A percentile compares a stretch with the other conserved stretches of the same genome.
These are phyloP conservation scores for Eulithis testata DNA, from an alignment of 2,888 invertebrate genomes.

Conservation along the genomic window DNA sequence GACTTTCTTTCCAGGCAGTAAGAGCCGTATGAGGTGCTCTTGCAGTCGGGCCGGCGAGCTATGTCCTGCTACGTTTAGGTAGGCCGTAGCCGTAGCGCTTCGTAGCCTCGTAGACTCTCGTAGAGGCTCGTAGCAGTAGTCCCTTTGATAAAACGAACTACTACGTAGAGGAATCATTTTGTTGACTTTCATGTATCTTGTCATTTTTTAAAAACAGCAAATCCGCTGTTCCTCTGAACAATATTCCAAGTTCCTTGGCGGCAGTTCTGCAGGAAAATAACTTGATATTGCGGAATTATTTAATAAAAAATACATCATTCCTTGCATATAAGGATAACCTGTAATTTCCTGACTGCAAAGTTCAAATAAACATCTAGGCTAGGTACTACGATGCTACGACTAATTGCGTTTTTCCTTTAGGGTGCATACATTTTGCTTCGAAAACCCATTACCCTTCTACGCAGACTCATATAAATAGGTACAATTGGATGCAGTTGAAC, in stretches of 20 bases:
- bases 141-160: conserved; percentile 1
- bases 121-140: conserved; percentile 28
- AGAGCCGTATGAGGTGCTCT: conserved; percentile 51
- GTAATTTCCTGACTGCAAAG: conserved; percentile 3
- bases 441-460: no score
- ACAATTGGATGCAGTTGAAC: not conserved
- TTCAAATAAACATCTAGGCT: not conserved
- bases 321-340: conserved; percentile 1
- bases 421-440: not conserved
- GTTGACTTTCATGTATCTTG: no score
- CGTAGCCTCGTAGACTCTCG: conserved; percentile 42
- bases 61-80: conserved; percentile 51
- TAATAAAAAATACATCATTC: not conserved
- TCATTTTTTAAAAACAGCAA: no score
- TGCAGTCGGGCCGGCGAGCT: conserved; percentile 43
- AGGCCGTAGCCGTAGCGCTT: conserved; percentile 45
- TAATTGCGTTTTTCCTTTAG: not conserved
- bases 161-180: no score
- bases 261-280: not conserved
- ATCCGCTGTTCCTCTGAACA: no score
- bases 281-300: not conserved
- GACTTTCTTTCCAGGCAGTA: conserved; percentile 41
- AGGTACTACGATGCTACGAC: not conserved
- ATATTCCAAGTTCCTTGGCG: no score
- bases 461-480: no score